phyloP scores from a whole-genome alignment of 2,797 vertebrate genomes.

The Mergus octosetaceus region DNA sequence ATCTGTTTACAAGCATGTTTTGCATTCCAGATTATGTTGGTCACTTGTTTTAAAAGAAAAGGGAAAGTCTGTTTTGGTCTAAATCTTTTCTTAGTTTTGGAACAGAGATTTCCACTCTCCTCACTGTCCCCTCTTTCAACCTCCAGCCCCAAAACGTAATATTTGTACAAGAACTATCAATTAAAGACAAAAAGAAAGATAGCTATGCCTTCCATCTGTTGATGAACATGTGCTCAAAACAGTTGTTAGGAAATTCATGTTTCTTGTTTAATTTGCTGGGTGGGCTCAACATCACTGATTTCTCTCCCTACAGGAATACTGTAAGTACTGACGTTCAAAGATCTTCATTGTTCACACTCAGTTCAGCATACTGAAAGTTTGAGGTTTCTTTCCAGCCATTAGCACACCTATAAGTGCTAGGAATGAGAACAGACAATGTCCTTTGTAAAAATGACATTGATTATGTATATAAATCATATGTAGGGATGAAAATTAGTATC shows the following conservation, averaged over 20 bases:
- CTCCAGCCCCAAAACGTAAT: neutral
- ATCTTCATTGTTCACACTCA: neutral
- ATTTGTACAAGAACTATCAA: neutral
- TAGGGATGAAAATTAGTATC: neutral
- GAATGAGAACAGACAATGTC: neutral
- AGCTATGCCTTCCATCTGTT: neutral
- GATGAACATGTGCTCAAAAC: constrained; percentile 40
- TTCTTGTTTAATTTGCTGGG: constrained; percentile 41
- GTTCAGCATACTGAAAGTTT: neutral
- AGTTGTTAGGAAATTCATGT: constrained; percentile 37
- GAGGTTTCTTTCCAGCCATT: neutral
- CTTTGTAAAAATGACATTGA: neutral
- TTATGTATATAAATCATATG: neutral
- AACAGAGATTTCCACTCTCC: neutral
- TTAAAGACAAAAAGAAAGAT: neutral
- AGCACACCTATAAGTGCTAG: neutral
- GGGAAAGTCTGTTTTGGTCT: neutral
- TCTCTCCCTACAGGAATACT: neutral
- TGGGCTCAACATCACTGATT: neutral
- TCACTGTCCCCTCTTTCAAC: no score
- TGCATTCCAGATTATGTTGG: neutral
- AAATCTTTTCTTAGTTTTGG: neutral
- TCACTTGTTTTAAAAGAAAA: neutral
- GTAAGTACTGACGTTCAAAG: neutral
- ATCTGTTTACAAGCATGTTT: neutral